A percentile compares a stretch with the other conserved stretches of the same genome.
These are phyloP conservation scores for Vidua chalybeata DNA, from an alignment of 2,113 vertebrate species.

Conservation along the genomic window DNA sequence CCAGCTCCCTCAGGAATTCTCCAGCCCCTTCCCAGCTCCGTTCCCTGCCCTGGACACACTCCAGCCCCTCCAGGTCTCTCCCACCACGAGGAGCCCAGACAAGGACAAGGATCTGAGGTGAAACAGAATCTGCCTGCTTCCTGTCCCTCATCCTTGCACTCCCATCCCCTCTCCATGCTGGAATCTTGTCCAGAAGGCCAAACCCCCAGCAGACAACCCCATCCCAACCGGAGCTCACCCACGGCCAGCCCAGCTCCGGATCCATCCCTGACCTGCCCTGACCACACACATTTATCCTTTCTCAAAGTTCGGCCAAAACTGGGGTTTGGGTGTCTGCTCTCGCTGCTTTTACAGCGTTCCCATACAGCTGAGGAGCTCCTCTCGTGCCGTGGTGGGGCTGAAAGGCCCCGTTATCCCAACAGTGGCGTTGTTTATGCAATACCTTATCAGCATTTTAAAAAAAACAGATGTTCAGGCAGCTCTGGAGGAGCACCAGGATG, in stretches of 20 bases:
- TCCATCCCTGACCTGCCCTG: not conserved
- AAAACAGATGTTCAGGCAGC: slow-evolving; percentile 49
- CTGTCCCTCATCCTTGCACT: fast-evolving
- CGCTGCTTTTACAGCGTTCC: not conserved
- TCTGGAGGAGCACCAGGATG: slow-evolving; percentile 41
- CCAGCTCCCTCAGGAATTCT: no score
- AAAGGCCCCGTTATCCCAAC: slow-evolving; percentile 47
- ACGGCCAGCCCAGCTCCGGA: fast-evolving
- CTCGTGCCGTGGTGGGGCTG: slow-evolving; percentile 35
- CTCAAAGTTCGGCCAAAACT: not conserved
- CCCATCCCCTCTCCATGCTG: not conserved
- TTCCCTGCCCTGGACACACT: not conserved
- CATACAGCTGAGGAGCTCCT: slow-evolving; percentile 39
- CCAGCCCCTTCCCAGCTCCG: not conserved
- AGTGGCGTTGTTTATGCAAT: slow-evolving; percentile 18
- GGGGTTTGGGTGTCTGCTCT: slow-evolving; percentile 19
- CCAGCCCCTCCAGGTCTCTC: not conserved
- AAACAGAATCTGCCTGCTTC: not conserved
- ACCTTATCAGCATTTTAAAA: not conserved
- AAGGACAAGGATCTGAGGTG: not conserved
- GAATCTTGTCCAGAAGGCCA: fast-evolving
- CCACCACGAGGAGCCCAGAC: not conserved
- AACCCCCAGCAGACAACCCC: not conserved
- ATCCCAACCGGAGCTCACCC: not conserved
- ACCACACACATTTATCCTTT: not conserved